These are phyloP conservation scores for Pachliopta kotzebuea DNA, from an alignment of 2,888 invertebrate genomes.

Conservation along the genomic window DNA sequence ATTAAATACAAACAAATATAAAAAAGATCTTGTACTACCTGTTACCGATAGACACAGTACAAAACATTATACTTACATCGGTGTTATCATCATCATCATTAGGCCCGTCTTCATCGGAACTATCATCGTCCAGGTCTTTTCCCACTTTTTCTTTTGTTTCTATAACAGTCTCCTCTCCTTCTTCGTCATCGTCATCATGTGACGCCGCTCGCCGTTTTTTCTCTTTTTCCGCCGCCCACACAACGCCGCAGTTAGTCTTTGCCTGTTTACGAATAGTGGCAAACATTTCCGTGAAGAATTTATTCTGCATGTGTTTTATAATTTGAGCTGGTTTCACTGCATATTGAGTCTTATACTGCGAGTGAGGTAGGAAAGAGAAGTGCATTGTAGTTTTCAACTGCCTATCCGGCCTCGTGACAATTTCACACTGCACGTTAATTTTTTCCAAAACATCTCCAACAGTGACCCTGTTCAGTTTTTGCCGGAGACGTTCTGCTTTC, in stretches of 20 bases:
- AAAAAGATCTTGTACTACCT: too few relatives aligned
- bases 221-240: slow-evolving; percentile 75
- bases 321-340: slow-evolving; percentile 85
- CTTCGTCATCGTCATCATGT: slow-evolving; percentile 65
- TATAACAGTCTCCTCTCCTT: slow-evolving; percentile 37
- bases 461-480: slow-evolving; percentile 88
- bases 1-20: too few relatives aligned
- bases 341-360: slow-evolving; percentile 87
- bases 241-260: slow-evolving; percentile 72
- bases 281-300: slow-evolving; percentile 86
- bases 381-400: slow-evolving; percentile 84
- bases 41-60: too few relatives aligned
- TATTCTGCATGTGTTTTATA: slow-evolving; percentile 86
- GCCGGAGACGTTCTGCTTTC: slow-evolving; percentile 85
- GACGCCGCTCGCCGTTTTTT: slow-evolving; percentile 48
- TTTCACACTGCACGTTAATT: slow-evolving; percentile 81
- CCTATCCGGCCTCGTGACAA: slow-evolving; percentile 78
- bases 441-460: slow-evolving; percentile 89
- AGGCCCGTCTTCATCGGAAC: slow-evolving; percentile 79
- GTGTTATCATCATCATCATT: slow-evolving; percentile 58
- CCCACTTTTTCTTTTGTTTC: slow-evolving; percentile 58
- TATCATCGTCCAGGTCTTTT: slow-evolving; percentile 84
- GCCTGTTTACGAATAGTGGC: slow-evolving; percentile 80
- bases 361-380: slow-evolving; percentile 87
- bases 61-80: slow-evolving; percentile 47